Percentiles rank a stretch among this genome's conserved stretches.
These are phyloP conservation scores for Bombus soroeensis DNA, from an alignment of 1,140 invertebrate species.

Conservation along the genomic window DNA sequence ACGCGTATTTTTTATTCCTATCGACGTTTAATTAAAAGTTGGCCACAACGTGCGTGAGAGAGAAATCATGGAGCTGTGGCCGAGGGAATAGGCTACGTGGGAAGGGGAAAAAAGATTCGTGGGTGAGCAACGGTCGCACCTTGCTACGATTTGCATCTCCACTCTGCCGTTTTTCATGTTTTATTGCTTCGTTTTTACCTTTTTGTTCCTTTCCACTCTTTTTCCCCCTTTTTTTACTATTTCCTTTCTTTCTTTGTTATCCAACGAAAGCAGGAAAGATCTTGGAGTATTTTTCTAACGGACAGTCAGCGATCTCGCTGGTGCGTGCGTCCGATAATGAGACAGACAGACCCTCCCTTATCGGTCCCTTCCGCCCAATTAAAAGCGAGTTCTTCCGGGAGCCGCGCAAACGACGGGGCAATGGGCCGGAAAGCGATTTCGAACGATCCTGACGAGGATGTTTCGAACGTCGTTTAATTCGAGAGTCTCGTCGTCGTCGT, in stretches of 20 bases:
- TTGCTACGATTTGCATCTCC: slow-evolving; percentile 57
- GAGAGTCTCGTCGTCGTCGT: slow-evolving; percentile 7
- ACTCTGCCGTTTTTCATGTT: slow-evolving; percentile 2
- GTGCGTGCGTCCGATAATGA: slow-evolving; percentile 55
- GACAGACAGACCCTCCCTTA: slow-evolving; percentile 66
- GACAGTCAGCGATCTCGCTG: slow-evolving; percentile 11
- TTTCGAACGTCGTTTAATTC: slow-evolving; percentile 63
- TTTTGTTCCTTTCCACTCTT: no score
- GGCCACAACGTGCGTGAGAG: slow-evolving; percentile 28
- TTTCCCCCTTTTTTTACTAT: no score
- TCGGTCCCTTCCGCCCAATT: slow-evolving; percentile 71
- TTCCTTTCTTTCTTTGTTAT: not conserved
- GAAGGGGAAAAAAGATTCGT: not conserved
- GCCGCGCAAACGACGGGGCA: slow-evolving; percentile 47
- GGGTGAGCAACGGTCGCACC: slow-evolving; percentile 25
- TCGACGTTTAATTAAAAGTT: slow-evolving; percentile 77
- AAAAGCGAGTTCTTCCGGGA: slow-evolving; percentile 58
- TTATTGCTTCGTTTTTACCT: not conserved
- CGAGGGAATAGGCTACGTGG: slow-evolving; percentile 3
- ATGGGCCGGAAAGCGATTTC: slow-evolving; percentile 63
- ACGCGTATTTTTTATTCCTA: slow-evolving; percentile 64
- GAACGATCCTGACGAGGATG: slow-evolving; percentile 58
- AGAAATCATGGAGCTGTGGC: slow-evolving; percentile 47
- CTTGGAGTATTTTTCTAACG: slow-evolving; percentile 4
- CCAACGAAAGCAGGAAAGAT: not conserved